Evolutionary conservation across 2,797 vertebrate genomes (phyloP).

Genomic region (Chaunax sp.): DNA sequence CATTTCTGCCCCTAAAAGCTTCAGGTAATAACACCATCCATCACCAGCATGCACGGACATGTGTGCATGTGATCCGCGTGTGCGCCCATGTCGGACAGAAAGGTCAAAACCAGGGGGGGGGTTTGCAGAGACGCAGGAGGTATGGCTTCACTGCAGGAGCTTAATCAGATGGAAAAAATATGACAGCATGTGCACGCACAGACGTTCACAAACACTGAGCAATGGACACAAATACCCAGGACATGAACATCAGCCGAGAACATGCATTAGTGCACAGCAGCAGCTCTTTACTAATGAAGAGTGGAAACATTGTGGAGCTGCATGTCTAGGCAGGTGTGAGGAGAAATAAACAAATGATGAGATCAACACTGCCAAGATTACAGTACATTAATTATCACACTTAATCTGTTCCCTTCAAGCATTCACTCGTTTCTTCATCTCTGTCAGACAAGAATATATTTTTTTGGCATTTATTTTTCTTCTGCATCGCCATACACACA

Average conservation of each 20-base stretch:
- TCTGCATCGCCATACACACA: not conserved
- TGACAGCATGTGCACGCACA: conserved; percentile 30
- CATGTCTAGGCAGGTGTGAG: conserved; percentile 71
- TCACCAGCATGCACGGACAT: conserved; percentile 57
- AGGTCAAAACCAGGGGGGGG: conserved; percentile 70
- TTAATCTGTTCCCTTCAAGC: conserved; percentile 61
- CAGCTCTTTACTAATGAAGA: conserved; percentile 70
- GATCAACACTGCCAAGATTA: conserved; percentile 66
- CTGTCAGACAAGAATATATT: conserved; percentile 37
- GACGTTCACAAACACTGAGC: conserved; percentile 22
- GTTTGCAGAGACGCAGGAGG: conserved; percentile 57
- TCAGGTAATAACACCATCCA: conserved; percentile 81
- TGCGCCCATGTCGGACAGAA: conserved; percentile 45
- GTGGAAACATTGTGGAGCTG: conserved; percentile 65
- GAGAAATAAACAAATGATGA: conserved; percentile 73
- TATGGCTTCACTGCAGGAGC: conserved; percentile 63
- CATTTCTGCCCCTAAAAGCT: conserved; percentile 78
- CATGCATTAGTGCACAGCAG: conserved; percentile 76
- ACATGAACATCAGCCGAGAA: conserved; percentile 66
- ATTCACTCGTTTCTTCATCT: conserved; percentile 35
- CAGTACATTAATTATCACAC: conserved; percentile 61
- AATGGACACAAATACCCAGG: conserved; percentile 47
- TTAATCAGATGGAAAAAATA: conserved; percentile 68
- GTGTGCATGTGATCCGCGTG: conserved; percentile 23
- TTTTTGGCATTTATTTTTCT: conserved; percentile 1